Percentiles rank a stretch among this genome's conserved stretches.
Conservation (phyloP, 1,140 invertebrate genomes). For the Brachionus manjavacas region DNA sequence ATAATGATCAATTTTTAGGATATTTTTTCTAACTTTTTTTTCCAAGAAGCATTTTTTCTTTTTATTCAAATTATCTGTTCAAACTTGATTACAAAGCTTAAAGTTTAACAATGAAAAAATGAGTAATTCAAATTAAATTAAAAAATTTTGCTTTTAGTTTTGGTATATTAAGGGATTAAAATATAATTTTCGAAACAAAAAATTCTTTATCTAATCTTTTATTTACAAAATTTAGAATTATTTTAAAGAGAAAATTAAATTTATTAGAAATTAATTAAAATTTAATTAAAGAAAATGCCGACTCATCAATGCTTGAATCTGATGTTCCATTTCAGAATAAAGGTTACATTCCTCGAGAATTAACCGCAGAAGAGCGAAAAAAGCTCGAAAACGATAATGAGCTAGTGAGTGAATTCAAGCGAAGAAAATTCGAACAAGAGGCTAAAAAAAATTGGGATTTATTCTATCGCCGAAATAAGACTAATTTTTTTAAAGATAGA, state of each 20-base stretch:
- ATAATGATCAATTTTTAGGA: too few relatives aligned
- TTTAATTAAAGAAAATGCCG: background rate
- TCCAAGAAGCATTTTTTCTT: too few relatives aligned
- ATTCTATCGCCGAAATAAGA: slow-evolving; percentile 80
- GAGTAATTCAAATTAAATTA: background rate
- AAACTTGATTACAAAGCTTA: background rate
- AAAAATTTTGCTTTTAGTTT: background rate
- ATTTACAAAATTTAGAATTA: background rate
- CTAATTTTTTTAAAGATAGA: slow-evolving; percentile 86
- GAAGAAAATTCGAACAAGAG: background rate
- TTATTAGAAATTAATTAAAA: background rate
- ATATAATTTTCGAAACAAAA: background rate
- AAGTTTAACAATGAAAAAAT: background rate
- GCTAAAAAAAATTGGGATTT: slow-evolving; percentile 71
- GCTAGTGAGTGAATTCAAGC: slow-evolving; percentile 25
- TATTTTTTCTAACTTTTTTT: too few relatives aligned
- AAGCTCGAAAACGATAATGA: slow-evolving; percentile 26
- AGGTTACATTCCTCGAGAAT: background rate
- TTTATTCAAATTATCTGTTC: too few relatives aligned
- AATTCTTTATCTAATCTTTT: background rate
- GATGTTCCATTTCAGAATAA: slow-evolving; percentile 14
- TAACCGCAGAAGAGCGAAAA: background rate
- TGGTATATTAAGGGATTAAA: background rate
- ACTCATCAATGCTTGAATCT: background rate
- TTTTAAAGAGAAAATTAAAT: background rate